Evolutionary conservation across 1,140 invertebrate species (phyloP).

Genomic region (Oscheius sp.): DNA sequence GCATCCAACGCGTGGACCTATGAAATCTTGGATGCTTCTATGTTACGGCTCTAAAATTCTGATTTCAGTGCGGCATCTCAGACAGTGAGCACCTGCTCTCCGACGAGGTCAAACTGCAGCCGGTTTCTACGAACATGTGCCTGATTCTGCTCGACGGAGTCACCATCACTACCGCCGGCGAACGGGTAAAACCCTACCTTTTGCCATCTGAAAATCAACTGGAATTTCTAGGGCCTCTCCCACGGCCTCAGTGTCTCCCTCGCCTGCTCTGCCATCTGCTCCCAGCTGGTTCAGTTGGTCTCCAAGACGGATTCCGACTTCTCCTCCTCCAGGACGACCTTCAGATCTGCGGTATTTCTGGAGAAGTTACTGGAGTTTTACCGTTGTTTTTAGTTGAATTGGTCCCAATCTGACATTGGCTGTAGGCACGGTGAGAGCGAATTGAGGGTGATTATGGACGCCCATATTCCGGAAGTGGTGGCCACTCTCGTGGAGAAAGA

Average conservation of each 20-base stretch:
- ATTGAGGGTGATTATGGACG: conserved; percentile 39
- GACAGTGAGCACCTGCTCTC: neutral
- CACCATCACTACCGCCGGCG: neutral
- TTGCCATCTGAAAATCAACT: too few species aligned
- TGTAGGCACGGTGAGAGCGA: conserved; percentile 11
- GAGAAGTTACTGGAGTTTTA: too few species aligned
- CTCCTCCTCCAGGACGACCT: conserved; percentile 12
- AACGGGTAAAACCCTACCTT: too few species aligned
- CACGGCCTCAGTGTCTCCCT: neutral
- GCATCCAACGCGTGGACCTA: too few species aligned
- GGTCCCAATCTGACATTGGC: conserved; percentile 29
- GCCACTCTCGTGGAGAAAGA: neutral
- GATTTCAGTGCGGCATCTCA: conserved; percentile 38
- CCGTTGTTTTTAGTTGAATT: too few species aligned
- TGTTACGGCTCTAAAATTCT: too few species aligned
- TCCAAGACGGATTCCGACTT: conserved; percentile 8
- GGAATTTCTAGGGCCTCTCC: neutral
- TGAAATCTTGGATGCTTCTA: too few species aligned
- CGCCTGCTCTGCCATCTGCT: neutral
- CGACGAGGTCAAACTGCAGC: too few species aligned
- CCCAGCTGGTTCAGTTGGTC: conserved; percentile 25
- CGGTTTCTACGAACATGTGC: neutral
- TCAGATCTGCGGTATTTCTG: too few species aligned
- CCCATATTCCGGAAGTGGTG: conserved; percentile 35
- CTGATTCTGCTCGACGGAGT: neutral